Evolutionary conservation across 1,140 invertebrate species (phyloP).

Genomic region (Liolophura sinensis): DNA sequence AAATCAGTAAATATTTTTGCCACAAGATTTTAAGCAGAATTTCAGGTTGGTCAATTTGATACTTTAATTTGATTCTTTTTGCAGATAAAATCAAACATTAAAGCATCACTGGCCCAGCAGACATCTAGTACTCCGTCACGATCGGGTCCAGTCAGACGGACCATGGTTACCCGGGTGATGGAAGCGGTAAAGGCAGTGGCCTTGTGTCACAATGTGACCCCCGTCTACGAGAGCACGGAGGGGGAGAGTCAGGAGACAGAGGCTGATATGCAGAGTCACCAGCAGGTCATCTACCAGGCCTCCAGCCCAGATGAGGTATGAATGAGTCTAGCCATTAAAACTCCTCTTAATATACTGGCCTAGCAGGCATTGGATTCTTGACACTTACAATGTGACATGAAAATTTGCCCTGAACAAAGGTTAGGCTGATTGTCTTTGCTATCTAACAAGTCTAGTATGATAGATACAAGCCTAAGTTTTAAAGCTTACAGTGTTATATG

Average conservation of each 20-base stretch:
- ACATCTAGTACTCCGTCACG: conserved; percentile 26
- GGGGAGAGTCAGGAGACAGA: conserved; percentile 43
- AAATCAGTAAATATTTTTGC: too few species aligned
- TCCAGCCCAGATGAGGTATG: conserved; percentile 99
- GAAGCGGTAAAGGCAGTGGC: conserved; percentile 94
- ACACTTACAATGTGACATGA: too few species aligned
- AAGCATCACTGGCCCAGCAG: conserved; percentile 2
- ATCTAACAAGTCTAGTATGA: too few species aligned
- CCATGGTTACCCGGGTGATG: conserved; percentile 76
- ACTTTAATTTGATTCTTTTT: not conserved
- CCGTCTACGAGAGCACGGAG: conserved; percentile 77
- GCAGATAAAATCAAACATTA: not conserved
- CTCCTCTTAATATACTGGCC: too few species aligned
- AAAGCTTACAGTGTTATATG: too few species aligned
- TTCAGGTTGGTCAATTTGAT: not conserved
- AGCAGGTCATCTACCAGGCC: conserved; percentile 73
- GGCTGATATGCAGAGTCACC: conserved; percentile 53
- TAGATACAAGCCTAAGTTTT: too few species aligned
- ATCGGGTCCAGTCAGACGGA: conserved; percentile 47
- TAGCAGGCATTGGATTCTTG: too few species aligned
- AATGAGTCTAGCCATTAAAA: conserved; percentile 42
- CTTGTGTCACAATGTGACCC: conserved; percentile 98
- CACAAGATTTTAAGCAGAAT: too few species aligned
- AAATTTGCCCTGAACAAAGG: too few species aligned
- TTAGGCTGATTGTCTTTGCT: too few species aligned